These are phyloP conservation scores for Corythaeola cristata DNA, from an alignment of 2,113 vertebrate genomes.

Conservation along the genomic window DNA sequence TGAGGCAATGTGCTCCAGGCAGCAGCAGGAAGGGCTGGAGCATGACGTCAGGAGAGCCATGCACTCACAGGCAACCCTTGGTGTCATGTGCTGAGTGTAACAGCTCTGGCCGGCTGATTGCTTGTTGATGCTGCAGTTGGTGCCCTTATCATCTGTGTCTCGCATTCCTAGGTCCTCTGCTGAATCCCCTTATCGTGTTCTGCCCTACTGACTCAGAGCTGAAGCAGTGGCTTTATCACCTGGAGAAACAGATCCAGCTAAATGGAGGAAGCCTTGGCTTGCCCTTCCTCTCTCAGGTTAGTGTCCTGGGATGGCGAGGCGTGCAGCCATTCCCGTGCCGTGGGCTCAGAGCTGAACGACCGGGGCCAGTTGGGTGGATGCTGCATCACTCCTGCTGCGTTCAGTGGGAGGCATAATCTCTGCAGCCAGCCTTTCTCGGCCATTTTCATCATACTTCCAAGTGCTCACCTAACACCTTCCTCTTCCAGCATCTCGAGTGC, in stretches of 20 bases:
- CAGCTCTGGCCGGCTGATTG: background rate
- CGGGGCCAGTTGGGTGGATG: background rate
- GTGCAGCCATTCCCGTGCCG: rapidly evolving
- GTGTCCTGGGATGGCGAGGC: background rate
- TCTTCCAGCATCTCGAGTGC: background rate
- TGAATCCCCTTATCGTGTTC: slow-evolving; percentile 88
- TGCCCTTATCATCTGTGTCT: background rate
- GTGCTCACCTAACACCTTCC: background rate
- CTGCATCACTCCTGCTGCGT: background rate
- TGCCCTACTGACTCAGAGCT: slow-evolving; percentile 85
- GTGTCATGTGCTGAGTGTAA: background rate
- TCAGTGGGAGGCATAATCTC: background rate
- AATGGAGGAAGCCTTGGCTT: slow-evolving; percentile 71
- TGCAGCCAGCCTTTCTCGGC: background rate
- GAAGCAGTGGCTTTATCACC: slow-evolving; percentile 87
- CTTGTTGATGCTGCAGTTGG: rapidly evolving
- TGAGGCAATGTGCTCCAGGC: rapidly evolving
- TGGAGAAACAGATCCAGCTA: slow-evolving; percentile 88
- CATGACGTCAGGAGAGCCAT: rapidly evolving
- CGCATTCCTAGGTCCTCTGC: slow-evolving; percentile 80
- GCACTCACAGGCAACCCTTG: rapidly evolving
- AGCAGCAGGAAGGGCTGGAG: background rate
- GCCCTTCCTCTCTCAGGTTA: slow-evolving; percentile 67
- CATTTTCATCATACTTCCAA: background rate
- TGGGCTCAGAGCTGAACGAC: background rate